Percentiles rank a stretch among this genome's conserved stretches.
Evolutionary conservation across 2,797 vertebrate genomes (phyloP).

Genomic region (Falco novaeseelandiae): DNA sequence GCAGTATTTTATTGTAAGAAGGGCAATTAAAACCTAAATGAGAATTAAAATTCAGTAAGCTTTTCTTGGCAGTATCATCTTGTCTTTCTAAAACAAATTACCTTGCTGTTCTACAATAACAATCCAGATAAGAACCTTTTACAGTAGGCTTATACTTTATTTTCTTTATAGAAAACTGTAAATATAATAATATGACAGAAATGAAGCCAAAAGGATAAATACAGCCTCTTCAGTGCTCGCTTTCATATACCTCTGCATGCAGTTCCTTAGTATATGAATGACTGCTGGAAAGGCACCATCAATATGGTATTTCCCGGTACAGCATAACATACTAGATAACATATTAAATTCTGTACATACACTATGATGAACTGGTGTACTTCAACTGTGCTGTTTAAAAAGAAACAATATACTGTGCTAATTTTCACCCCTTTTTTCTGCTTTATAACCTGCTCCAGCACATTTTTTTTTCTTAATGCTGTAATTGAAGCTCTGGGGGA

Average conservation of each 20-base stretch:
- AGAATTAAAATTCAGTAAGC: background rate
- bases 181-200: background rate
- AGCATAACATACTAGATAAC: background rate
- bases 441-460: background rate
- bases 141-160: background rate
- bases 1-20: background rate
- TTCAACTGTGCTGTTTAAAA: background rate
- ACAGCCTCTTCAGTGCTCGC: background rate
- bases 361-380: background rate
- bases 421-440: background rate
- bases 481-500: background rate
- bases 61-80: background rate
- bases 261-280: background rate
- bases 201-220: background rate
- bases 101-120: background rate
- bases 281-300: background rate
- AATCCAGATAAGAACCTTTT: background rate
- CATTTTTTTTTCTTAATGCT: background rate
- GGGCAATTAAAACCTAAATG: slow-evolving; percentile 14
- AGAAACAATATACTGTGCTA: background rate
- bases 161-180: background rate
- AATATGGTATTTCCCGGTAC: background rate
- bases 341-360: background rate
- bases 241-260: background rate
- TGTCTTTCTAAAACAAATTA: slow-evolving; percentile 16